Evolutionary conservation across 53 echinoderm and acorn worm genomes (phyloP).

Genomic region (Patiria pectinifera): DNA sequence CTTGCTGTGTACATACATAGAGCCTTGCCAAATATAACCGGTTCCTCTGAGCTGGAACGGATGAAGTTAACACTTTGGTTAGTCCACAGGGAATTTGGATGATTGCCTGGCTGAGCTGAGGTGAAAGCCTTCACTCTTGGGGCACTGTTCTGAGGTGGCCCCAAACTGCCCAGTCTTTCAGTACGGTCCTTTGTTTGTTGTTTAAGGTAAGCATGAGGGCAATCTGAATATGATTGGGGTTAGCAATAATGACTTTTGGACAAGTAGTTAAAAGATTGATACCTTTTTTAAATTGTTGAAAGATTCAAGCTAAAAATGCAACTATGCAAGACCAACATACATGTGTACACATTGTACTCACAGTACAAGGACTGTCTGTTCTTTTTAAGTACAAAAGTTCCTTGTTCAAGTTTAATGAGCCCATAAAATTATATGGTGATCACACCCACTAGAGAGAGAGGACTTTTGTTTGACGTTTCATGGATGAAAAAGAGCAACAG

Average conservation of each 20-base stretch:
- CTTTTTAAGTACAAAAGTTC: neutral
- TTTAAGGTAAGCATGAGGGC: neutral
- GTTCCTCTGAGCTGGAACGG: neutral
- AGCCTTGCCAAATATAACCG: neutral
- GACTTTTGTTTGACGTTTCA: neutral
- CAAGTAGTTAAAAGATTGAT: neutral
- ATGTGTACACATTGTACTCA: neutral
- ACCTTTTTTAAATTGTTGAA: neutral
- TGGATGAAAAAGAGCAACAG: neutral
- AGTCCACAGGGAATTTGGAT: neutral
- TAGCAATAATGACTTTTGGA: constrained; percentile 1
- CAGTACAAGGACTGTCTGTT: neutral
- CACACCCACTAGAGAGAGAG: neutral
- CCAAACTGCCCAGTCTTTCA: neutral
- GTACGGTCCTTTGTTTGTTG: constrained; percentile 6
- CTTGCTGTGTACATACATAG: too few relatives aligned
- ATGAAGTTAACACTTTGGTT: constrained; percentile 7
- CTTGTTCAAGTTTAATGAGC: neutral
- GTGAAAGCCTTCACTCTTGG: neutral
- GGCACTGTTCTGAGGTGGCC: neutral
- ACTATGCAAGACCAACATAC: neutral
- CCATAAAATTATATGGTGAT: neutral
- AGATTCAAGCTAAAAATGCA: neutral
- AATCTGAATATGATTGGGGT: constrained; percentile 3
- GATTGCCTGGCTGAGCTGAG: neutral